Percentiles rank a stretch among this genome's conserved stretches.
Conservation (phyloP, 1,140 invertebrate species). For the Zophobas atratus region DNA sequence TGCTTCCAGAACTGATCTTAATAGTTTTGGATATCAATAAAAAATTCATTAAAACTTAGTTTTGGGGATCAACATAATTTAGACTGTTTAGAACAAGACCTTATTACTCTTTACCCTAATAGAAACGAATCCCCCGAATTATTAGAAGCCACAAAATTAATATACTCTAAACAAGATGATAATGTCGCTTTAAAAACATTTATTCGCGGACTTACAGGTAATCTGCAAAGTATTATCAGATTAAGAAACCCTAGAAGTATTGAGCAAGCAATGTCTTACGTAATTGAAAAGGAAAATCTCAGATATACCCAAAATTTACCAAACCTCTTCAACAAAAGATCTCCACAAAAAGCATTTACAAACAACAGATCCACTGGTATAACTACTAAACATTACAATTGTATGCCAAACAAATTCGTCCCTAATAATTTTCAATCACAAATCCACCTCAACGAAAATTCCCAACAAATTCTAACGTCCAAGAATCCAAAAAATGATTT, state of each 20-base stretch:
- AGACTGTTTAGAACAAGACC: conserved; percentile 41
- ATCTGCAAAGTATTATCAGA: neutral
- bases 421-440: too few relatives aligned
- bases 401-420: too few relatives aligned
- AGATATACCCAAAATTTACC: neutral
- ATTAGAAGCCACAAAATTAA: neutral
- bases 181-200: conserved; percentile 6
- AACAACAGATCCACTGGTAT: too few relatives aligned
- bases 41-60: conserved; percentile 35
- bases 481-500: too few relatives aligned
- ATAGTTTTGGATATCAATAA: conserved; percentile 26
- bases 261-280: neutral
- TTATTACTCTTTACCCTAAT: conserved; percentile 4
- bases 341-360: too few relatives aligned
- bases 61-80: neutral
- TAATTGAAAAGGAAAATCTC: conserved; percentile 11
- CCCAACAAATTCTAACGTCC: too few relatives aligned
- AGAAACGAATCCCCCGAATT: conserved; percentile 39
- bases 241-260: conserved; percentile 1
- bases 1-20: conserved; percentile 44
- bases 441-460: too few relatives aligned
- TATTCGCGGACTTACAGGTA: neutral
- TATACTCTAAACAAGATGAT: neutral
- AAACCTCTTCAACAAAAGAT: too few relatives aligned
- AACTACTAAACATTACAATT: too few relatives aligned